Base-by-base conservation (phyloP, 2,888 invertebrate genomes). In the Chirona hameri region DNA sequence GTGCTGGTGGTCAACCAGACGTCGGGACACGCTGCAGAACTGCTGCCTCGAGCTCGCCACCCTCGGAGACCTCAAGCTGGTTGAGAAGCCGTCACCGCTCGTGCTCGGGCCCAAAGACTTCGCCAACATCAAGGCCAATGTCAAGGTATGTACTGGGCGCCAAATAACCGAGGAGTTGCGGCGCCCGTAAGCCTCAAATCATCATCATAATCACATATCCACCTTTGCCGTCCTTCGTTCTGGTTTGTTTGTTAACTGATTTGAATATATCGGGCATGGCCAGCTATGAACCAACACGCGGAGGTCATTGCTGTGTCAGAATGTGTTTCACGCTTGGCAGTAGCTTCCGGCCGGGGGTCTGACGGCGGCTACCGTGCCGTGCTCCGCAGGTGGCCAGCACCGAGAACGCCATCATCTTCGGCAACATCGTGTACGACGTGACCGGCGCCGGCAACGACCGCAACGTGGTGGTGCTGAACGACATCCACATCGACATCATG, bases 401-500 rank as follows among this genome's bases (percentile, higher is more conserved):
- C 0, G 99, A 99, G 90, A 99, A 99, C 89, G 99, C 99, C 83
- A 97, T 99, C 86, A 99, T 99, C 86, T 99, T 99, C 90, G 99
- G 99, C 84, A 99, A 99, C 88, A 99, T 99, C 86, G 98, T 98
- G 83, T 99, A 99, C 89, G 99, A 99, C 88, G 95, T 99, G 82
- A 94, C 94, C 60, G 97, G 97, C 81, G 95, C 97, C 52, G 93
- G 93, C 3, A 94, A 95, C 84, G 97, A 97, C 89, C 92, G 97
- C 86, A 99, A 98, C 88, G 98, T 98, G 84, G 98, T 99, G 60
- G 99, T 99, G 24, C 91, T 99, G 82, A 98, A 99, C 88, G 99
- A 99, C 88, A 99, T 99, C 87, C 98, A 99, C 89, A 98, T 99
- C 87, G 99, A 99, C 89, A 98, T 99, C 86, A 98, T 99, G 95